Evolutionary conservation across 2,797 vertebrate species (phyloP).

Genomic region (Glyptemys insculpta): DNA sequence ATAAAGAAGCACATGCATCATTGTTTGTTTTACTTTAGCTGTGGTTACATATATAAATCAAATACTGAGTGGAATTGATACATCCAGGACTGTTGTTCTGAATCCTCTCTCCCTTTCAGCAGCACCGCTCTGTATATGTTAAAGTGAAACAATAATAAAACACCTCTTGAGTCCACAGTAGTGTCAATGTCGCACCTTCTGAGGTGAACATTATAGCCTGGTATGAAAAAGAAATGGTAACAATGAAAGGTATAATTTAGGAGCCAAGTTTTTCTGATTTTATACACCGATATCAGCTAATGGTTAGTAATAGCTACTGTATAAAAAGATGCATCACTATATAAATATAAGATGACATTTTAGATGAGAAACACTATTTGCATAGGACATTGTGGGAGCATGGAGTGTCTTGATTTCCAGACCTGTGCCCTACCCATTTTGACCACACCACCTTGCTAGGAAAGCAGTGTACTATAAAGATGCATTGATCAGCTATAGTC

Average conservation of each 20-base stretch:
- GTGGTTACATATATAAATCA: background rate
- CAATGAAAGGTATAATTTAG: background rate
- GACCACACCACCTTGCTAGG: slow-evolving; percentile 15
- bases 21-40: background rate
- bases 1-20: background rate
- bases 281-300: background rate
- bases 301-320: background rate
- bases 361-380: slow-evolving; percentile 3
- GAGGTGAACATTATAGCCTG: background rate
- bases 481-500: slow-evolving; percentile 47
- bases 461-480: slow-evolving; percentile 19
- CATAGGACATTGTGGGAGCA: background rate
- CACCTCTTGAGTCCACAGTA: background rate
- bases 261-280: background rate
- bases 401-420: background rate
- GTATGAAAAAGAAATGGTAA: background rate
- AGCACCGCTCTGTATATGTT: background rate
- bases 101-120: background rate
- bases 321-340: background rate
- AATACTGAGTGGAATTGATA: background rate
- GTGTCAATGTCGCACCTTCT: background rate
- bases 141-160: slow-evolving; percentile 11
- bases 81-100: background rate
- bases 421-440: background rate
- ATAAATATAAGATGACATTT: slow-evolving; percentile 22